Evolutionary conservation across 2,888 invertebrate genomes (phyloP), one percentile per base, ranked within the genome.

Genomic region (Euclidia mi): DNA sequence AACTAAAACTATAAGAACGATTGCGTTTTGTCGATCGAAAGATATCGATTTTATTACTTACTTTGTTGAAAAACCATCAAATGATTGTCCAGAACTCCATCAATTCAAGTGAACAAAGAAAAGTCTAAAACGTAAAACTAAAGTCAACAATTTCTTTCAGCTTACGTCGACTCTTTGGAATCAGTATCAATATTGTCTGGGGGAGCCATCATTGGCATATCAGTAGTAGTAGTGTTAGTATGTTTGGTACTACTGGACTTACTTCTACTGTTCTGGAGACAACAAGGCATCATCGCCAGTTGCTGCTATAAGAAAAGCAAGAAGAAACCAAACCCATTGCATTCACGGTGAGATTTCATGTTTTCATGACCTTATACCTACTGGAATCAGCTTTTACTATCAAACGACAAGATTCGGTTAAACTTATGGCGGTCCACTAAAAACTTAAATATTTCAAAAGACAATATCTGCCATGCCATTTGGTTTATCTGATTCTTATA

Each of bases 211-310:
- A 97, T 98, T 66, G 97, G 97, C 46, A 96, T 98, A 79, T 97
- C 98, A 28, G 95, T 98, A 49, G 96, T 96, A 1, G 96, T 97
- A 20, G 96, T 98, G 14, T 90, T 98, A 1, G 80, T 97, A 29
- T 95, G 98, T 52, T 91, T 98, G 41, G 86, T 98, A 65, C 89
- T 98, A 41, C 95, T 98, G 61, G 99, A 99, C 86, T 86, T 98
- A 0, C 95, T 97, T 9, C 97, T 98, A 80, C 96, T 96, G 84
- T 84, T 95, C 85, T 92, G 95, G 79, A 91, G 92, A 69, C 82
- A 92, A 56, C 94, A 96, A 80, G 97, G 97, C n/a, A 94, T 97
- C 35, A 93, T 96, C 64, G 96, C 96, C n/a, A 91, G 94, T 46
- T 95, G 96, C 79, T 96, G 95, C 76, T 92, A 95, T 18, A 90